Evolutionary conservation across 2,888 invertebrate species (phyloP).

Genomic region (Automeris io): DNA sequence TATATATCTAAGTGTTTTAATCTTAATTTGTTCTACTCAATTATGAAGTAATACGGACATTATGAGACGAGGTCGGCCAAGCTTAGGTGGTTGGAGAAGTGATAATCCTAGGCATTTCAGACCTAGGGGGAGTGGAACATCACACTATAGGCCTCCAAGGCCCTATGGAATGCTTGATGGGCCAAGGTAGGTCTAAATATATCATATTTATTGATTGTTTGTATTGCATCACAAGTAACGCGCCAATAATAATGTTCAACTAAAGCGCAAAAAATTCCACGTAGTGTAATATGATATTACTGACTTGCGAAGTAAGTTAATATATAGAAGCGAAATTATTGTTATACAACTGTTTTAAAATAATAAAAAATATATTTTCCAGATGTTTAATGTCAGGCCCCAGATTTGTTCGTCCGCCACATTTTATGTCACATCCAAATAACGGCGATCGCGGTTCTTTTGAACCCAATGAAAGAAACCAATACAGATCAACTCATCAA

Average conservation of each 20-base stretch:
- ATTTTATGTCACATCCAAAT: constrained; percentile 25
- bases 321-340: not conserved
- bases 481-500: constrained; percentile 25
- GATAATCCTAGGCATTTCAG: constrained; percentile 61
- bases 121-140: constrained; percentile 47
- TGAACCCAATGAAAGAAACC: constrained; percentile 36
- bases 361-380: constrained; percentile 21
- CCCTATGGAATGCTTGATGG: constrained; percentile 32
- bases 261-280: not conserved
- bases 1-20: not conserved
- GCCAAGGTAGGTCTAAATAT: constrained; percentile 36
- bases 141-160: constrained; percentile 47
- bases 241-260: constrained; percentile 28
- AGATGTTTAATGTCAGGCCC: constrained; percentile 47
- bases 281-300: not conserved
- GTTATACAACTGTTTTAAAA: not conserved
- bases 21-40: constrained; percentile 18
- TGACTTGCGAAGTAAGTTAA: not conserved
- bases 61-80: constrained; percentile 70
- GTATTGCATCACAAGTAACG: constrained; percentile 34
- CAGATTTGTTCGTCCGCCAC: constrained; percentile 30
- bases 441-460: constrained; percentile 23
- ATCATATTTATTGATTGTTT: constrained; percentile 8
- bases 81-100: constrained; percentile 61
- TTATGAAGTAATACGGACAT: constrained; percentile 45